Evolutionary conservation across 2,113 vertebrate species (phyloP), one percentile per base, ranked within the genome.

Genomic region (Nycticorax nycticorax): DNA sequence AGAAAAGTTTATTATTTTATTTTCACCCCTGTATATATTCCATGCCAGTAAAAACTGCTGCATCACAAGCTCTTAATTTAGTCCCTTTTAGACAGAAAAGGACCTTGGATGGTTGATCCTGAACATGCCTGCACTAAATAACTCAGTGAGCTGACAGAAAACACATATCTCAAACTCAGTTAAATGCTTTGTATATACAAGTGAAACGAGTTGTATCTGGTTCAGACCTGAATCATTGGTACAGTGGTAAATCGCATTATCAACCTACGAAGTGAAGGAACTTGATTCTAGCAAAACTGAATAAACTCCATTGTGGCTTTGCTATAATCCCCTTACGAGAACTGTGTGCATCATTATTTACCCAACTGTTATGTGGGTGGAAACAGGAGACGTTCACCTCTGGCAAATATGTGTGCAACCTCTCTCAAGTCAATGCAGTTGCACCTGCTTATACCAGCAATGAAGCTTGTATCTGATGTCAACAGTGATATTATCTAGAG

Each of bases 1-100:
- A 94, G 76, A 60, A 73, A 91, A 95, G 96, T 96, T 95, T 93
- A 92, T 96, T 96, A 92, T 96, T 95, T 95, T 91, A 92, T 97
- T 93, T 96, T 93, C 92, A 94, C 83, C 69, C 39, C 56, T 69
- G 53, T 93, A 88, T 89, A 94, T 53, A 95, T 69, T 68, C 73
- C 45, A 62, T 82, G 91, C 94, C 96, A 96, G 88, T 82, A 96
- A 96, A 96, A 97, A 86, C 80, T 94, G 94, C 84, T 93, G 91
- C 77, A 94, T 95, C 94, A 91, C 80, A 92, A 94, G 53, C 91
- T 95, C 89, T 92, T 92, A 93, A 92, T 97, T 95, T 96, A 93
- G 93, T 26, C 62, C 57, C 67, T 80, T 90, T 94, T 71, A 94
- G 88, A 85, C 74, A 76, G 21, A 77, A 69, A 39, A 96, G 59